phyloP scores from a whole-genome alignment of 2,888 invertebrate species.

The Tetranychus piercei region DNA sequence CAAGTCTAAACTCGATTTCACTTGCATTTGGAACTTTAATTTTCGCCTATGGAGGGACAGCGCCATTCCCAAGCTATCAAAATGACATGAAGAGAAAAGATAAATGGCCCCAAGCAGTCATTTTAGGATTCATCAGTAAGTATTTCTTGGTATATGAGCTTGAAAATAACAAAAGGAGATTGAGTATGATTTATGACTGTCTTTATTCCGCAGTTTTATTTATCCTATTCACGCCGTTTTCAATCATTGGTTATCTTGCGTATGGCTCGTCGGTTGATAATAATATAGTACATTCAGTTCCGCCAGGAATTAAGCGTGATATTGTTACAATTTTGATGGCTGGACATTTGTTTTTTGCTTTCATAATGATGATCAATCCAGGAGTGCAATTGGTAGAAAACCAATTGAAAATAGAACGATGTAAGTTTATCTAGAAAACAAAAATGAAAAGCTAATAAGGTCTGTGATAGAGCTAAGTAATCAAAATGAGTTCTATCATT shows the following conservation, averaged over 20 bases:
- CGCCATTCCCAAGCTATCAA: conserved; percentile 65
- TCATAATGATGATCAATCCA: conserved; percentile 50
- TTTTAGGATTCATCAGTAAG: conserved; percentile 49
- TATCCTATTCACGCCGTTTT: conserved; percentile 49
- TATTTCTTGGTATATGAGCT: conserved; percentile 15
- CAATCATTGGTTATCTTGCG: conserved; percentile 45
- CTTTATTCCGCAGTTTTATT: conserved; percentile 32
- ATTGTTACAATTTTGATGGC: conserved; percentile 46
- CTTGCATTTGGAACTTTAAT: conserved; percentile 49
- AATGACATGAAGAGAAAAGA: conserved; percentile 67
- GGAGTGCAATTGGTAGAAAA: conserved; percentile 62
- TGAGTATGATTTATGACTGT: conserved; percentile 31
- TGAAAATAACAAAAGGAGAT: conserved; percentile 14
- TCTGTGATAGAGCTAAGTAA: no score
- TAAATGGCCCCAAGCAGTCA: conserved; percentile 51
- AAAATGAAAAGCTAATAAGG: neutral
- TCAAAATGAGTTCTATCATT: no score
- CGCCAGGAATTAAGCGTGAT: conserved; percentile 40
- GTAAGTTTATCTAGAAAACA: conserved; percentile 36
- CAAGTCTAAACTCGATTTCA: conserved; percentile 46
- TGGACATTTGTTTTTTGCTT: conserved; percentile 46
- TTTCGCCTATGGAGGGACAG: conserved; percentile 53
- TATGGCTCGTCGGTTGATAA: conserved; percentile 50
- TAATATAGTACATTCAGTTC: conserved; percentile 52
- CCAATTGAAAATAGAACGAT: conserved; percentile 48